Base-by-base conservation (phyloP, 2,797 vertebrate species). In the Cossypha dichroa region DNA sequence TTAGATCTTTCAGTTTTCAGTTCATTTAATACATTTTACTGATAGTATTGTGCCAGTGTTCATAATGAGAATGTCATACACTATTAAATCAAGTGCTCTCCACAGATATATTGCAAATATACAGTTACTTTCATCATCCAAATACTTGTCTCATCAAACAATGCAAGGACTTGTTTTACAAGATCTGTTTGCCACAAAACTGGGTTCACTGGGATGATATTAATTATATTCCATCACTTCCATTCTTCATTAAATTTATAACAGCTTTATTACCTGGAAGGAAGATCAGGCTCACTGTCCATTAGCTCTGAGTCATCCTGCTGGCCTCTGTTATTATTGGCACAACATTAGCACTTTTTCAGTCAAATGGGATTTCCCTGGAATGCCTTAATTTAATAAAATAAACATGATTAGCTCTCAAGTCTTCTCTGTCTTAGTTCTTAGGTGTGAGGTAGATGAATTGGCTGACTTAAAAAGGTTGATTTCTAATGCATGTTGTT, bases 331-430 rank as follows among this genome's bases (percentile, higher is more conserved):
- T 85, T 97, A 13, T 80, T 89, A 49, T 91, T 95, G 96, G 94
- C 93, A 94, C 68, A 74, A 64, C 5, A 38, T 63, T 67, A 91
- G 46, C 64, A 33, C 68, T 83, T 92, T 62, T 82, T 36, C 70
- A 77, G 78, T 83, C 52, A 64, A 56, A 34, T 68, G 64, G 78
- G 85, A 94, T 94, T 94, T 93, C 85, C 85, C 68, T 67, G 34
- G 89, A 96, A 94, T 93, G 48, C 64, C 72, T 82, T 83, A 64
- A 87, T 94, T 91, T 80, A 83, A 54, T 91, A 94, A 94, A 92
- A 87, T 73, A 95, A 91, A 88, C 64, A 64, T 33, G n/a, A 63
- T 87, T 74, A 52, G 21, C 67, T 94, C 78, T 82, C 33, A 52
- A 60, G 22, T 70, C 56, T 87, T 82, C 55, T 79, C 29, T 56